Percentiles rank a stretch among this genome's conserved stretches.
Evolutionary conservation across 1,140 invertebrate species (phyloP).

Genomic region (Cotesia glomerata): DNA sequence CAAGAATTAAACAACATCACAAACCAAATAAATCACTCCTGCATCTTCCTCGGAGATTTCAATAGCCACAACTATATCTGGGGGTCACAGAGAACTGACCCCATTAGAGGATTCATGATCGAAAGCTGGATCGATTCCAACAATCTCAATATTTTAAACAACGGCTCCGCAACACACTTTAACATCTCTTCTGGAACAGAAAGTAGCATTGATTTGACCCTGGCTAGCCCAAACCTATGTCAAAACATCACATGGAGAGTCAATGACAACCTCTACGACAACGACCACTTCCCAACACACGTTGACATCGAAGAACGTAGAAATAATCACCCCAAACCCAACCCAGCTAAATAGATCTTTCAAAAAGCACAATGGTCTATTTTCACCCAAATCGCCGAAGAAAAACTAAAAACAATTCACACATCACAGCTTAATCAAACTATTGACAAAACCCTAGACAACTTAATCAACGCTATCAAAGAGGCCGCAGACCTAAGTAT

Average conservation of each 20-base stretch:
- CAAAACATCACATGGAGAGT: background rate
- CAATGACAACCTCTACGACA: background rate
- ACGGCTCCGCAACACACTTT: background rate
- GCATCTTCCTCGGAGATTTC: background rate
- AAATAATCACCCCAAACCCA: too few relatives aligned
- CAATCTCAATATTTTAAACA: background rate
- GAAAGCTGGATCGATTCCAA: background rate
- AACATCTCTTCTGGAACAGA: background rate
- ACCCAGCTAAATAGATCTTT: too few relatives aligned
- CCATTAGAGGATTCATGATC: background rate
- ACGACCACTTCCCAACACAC: constrained; percentile 1
- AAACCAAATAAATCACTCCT: background rate
- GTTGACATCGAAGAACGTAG: background rate
- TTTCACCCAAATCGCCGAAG: too few relatives aligned
- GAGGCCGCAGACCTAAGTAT: too few relatives aligned
- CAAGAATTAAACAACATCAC: background rate
- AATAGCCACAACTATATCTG: background rate
- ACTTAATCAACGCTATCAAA: too few relatives aligned
- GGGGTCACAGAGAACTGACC: background rate
- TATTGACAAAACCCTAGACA: too few relatives aligned
- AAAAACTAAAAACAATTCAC: too few relatives aligned
- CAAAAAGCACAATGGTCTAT: too few relatives aligned
- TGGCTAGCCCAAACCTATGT: background rate
- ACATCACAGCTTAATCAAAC: too few relatives aligned
- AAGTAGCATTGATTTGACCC: background rate